phyloP scores from a whole-genome alignment of 2,797 vertebrate species.

The Buceros bicornis region DNA sequence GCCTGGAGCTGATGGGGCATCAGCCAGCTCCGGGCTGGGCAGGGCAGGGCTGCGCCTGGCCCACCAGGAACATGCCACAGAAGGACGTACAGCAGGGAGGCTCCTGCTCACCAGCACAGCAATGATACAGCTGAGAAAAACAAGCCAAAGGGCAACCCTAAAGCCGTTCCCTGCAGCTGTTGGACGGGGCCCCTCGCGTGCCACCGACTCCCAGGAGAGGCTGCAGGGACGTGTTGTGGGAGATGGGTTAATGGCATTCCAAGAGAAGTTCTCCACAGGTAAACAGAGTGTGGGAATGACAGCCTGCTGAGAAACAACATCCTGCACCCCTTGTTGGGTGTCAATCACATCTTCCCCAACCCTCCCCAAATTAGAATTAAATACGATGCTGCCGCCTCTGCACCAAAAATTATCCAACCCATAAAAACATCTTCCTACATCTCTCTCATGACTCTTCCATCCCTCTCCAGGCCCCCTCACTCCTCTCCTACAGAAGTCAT shows the following conservation, averaged over 20 bases:
- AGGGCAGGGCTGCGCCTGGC: neutral
- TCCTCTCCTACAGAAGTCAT: neutral
- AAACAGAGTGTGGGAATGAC: neutral
- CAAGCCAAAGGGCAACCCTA: neutral
- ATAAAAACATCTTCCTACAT: constrained; percentile 11
- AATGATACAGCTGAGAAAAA: neutral
- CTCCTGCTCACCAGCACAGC: neutral
- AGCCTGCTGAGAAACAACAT: constrained; percentile 18
- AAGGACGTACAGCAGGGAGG: neutral
- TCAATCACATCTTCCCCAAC: neutral
- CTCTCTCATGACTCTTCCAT: constrained; percentile 1
- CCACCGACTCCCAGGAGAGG: fast-evolving
- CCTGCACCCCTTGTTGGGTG: neutral
- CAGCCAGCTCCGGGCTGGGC: neutral
- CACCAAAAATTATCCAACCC: constrained; percentile 10
- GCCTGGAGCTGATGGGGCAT: neutral
- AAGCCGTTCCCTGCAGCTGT: fast-evolving
- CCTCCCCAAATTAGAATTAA: neutral
- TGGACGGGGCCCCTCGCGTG: fast-evolving
- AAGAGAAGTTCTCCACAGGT: neutral
- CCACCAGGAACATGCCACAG: neutral
- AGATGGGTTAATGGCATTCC: neutral
- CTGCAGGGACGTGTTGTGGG: neutral
- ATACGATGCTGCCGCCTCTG: neutral
- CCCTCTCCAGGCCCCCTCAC: constrained; percentile 15